phyloP scores from a whole-genome alignment of 64 coral and sea anemone species.

The Cladopsammia gracilis region DNA sequence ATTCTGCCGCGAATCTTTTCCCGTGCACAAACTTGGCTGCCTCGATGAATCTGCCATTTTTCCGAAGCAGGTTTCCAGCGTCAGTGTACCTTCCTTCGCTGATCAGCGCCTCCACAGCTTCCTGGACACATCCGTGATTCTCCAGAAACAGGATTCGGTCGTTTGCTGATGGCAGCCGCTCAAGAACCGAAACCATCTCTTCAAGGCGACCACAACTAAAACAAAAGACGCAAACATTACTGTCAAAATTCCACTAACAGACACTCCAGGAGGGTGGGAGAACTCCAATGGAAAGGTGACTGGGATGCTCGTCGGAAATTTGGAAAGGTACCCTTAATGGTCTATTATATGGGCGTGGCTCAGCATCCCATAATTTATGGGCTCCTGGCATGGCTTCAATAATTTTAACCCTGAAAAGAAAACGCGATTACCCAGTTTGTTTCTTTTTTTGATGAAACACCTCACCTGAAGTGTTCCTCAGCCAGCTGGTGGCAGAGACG shows the following conservation, averaged over 20 bases:
- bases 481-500: conserved; percentile 62
- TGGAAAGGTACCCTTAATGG: no score
- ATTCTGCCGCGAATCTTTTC: conserved; percentile 66
- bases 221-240: background rate
- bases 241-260: background rate
- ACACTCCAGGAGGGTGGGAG: no score
- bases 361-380: no score
- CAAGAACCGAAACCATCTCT: conserved; percentile 67
- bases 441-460: background rate
- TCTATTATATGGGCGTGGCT: no score
- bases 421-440: background rate
- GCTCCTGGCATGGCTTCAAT: no score
- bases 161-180: conserved; percentile 57
- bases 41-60: conserved; percentile 75
- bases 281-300: no score
- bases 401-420: background rate
- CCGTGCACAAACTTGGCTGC: conserved; percentile 59
- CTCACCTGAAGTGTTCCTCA: conserved; percentile 68
- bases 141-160: conserved; percentile 78
- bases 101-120: conserved; percentile 61
- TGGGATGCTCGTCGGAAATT: no score
- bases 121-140: conserved; percentile 66
- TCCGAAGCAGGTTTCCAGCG: conserved; percentile 58
- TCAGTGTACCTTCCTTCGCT: conserved; percentile 60
- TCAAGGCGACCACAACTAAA: conserved; percentile 38